Base-by-base conservation (phyloP, 2,888 invertebrate genomes). In the Xestia xanthographa region DNA sequence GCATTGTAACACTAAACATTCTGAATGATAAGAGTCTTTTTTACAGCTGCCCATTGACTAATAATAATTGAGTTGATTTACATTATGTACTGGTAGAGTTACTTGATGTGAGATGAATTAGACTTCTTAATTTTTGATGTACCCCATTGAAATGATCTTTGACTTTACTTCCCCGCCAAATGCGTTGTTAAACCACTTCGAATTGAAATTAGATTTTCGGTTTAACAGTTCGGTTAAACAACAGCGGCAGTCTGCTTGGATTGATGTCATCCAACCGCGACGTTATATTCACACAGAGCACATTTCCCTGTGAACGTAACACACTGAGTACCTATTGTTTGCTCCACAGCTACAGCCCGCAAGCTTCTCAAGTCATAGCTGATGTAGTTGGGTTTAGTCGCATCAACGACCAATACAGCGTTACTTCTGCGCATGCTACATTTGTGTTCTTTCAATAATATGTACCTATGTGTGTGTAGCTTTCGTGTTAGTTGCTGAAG, bases 271-370 rank as follows among this genome's bases (percentile, higher is more conserved):
- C 82, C 80, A 82, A 89, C 84, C 84, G 80, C 76, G 71, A 80
- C 77, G 81, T 56, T 77, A 71, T 85, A 72, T 76, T 90, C 89
- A 86, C 86, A 83, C 83, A 84, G 63, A 79, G 79, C 83, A 80
- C 85, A 82, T 82, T 87, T 85, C 74, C 79, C 75, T 80, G 87
- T 79, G 84, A 89, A 88, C 83, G 69, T 76, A 82, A 82, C 68
- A 66, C 56, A 67, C 60, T 67, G 74, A 74, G 34, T 76, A 60
- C 53, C 83, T 74, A 85, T 83, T 85, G 85, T 86, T 80, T 75
- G 65, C 43, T 60, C 34, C n/a, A 76, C n/a, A 62, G 63, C 53
- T 26, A 73, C 38, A 48, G 50, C 73, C 50, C 63, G 58, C 77
- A 45, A 85, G 75, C 75, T 76, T 83, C 77, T 83, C 75, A 68